Evolutionary conservation across 2,888 invertebrate species (phyloP).

Genomic region (Tipula vernalis): DNA sequence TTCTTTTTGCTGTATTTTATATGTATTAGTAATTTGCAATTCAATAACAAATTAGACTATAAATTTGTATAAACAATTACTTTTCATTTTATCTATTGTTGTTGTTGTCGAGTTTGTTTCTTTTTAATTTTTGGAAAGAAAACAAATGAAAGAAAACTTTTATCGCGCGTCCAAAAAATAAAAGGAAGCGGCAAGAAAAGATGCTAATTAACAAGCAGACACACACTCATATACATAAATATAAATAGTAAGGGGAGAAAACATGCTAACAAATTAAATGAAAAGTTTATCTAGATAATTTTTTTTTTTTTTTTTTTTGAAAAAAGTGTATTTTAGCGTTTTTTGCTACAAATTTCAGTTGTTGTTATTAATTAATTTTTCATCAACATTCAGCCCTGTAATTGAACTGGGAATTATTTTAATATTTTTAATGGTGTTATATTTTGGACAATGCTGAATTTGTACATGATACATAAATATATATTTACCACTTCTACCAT

Average conservation of each 20-base stretch:
- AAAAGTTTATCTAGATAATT: background rate
- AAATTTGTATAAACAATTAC: background rate
- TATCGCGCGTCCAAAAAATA: background rate
- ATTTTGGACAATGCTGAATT: background rate
- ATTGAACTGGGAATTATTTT: background rate
- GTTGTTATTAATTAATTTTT: background rate
- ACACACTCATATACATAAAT: background rate
- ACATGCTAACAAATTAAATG: background rate
- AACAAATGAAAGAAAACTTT: background rate
- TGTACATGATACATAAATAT: background rate
- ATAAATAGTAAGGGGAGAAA: background rate
- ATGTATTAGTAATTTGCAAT: background rate
- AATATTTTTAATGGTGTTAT: background rate
- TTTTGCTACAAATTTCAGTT: background rate
- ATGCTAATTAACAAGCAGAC: background rate
- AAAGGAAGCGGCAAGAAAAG: background rate
- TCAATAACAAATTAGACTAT: background rate
- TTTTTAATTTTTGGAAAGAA: background rate
- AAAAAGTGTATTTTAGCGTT: background rate
- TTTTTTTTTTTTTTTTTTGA: background rate
- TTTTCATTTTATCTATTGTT: background rate
- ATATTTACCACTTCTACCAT: background rate
- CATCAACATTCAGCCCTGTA: background rate
- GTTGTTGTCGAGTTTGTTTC: background rate
- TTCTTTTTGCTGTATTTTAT: background rate